Conservation (phyloP, 1,140 invertebrate species). For the Forficula auricularia region DNA sequence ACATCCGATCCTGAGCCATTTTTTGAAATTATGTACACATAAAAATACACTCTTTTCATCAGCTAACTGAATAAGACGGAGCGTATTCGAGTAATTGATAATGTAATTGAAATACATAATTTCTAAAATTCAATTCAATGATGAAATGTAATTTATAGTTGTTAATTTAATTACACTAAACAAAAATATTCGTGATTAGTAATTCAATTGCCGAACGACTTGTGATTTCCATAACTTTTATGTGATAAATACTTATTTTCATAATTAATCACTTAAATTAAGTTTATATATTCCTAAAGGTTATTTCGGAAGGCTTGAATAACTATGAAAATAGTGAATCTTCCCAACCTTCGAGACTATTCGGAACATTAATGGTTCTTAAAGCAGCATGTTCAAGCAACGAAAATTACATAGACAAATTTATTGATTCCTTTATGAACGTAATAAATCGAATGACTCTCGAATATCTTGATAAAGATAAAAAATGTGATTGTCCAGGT, state of each 20-base stretch:
- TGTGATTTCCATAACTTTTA: slow-evolving; percentile 5
- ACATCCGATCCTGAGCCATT: no score
- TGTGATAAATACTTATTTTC: no score
- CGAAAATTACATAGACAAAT: slow-evolving; percentile 75
- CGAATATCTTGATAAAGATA: slow-evolving; percentile 54
- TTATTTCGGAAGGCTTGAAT: slow-evolving; percentile 70
- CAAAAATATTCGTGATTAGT: neutral
- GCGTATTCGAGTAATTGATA: no score
- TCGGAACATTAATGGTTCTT: slow-evolving; percentile 85
- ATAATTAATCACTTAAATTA: no score
- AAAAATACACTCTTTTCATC: no score
- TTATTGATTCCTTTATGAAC: slow-evolving; percentile 83
- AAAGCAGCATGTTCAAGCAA: slow-evolving; percentile 84
- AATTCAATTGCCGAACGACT: no score
- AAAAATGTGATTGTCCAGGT: slow-evolving; percentile 3
- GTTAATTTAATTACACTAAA: no score
- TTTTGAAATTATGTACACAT: no score
- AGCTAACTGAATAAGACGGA: no score
- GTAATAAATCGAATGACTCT: slow-evolving; percentile 75
- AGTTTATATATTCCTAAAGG: slow-evolving; percentile 19
- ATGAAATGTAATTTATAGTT: no score
- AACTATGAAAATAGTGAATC: slow-evolving; percentile 72
- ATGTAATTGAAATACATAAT: no score
- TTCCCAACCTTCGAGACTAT: slow-evolving; percentile 55
- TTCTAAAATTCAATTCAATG: no score